A percentile compares a stretch with the other conserved stretches of the same genome.
These are phyloP conservation scores for Elmis aenea DNA, from an alignment of 2,888 invertebrate species.

Conservation along the genomic window DNA sequence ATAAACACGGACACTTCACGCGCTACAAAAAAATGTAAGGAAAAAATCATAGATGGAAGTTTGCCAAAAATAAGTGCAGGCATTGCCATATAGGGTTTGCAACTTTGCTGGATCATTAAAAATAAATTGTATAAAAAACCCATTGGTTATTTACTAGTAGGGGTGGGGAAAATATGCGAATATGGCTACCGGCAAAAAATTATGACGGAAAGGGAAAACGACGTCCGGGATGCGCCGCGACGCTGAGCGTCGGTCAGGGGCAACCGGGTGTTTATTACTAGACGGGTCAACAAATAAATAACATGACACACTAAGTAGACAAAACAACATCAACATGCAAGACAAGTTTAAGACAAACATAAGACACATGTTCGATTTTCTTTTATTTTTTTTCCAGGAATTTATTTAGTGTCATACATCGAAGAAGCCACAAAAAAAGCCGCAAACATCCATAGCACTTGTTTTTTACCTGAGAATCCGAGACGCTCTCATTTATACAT, in stretches of 20 bases:
- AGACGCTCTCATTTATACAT: slow-evolving; percentile 26
- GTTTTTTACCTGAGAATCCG: slow-evolving; percentile 25
- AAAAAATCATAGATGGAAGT: slow-evolving; percentile 25
- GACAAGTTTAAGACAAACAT: too few species aligned
- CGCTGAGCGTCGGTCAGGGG: slow-evolving; percentile 20
- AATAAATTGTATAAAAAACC: slow-evolving; percentile 40
- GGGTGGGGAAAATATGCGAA: slow-evolving; percentile 33
- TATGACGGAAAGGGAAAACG: slow-evolving; percentile 35
- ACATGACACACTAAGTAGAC: slow-evolving; percentile 13
- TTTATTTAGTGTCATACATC: too few species aligned
- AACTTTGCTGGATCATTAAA: slow-evolving; percentile 36
- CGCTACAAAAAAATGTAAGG: slow-evolving; percentile 20
- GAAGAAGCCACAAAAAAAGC: too few species aligned
- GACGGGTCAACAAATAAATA: slow-evolving; percentile 16
- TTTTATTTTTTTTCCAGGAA: not conserved
- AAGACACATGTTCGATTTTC: not conserved
- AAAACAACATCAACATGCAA: slow-evolving; percentile 17
- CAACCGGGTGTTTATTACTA: slow-evolving; percentile 11
- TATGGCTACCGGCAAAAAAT: slow-evolving; percentile 38
- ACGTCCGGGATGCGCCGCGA: slow-evolving; percentile 12
- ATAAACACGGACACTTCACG: slow-evolving; percentile 17
- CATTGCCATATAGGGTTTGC: slow-evolving; percentile 24
- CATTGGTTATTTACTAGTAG: slow-evolving; percentile 37
- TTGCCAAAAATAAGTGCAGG: slow-evolving; percentile 15
- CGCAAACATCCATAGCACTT: too few species aligned